Conservation (phyloP, 2,888 invertebrate species). For the Chloromyia formosa region DNA sequence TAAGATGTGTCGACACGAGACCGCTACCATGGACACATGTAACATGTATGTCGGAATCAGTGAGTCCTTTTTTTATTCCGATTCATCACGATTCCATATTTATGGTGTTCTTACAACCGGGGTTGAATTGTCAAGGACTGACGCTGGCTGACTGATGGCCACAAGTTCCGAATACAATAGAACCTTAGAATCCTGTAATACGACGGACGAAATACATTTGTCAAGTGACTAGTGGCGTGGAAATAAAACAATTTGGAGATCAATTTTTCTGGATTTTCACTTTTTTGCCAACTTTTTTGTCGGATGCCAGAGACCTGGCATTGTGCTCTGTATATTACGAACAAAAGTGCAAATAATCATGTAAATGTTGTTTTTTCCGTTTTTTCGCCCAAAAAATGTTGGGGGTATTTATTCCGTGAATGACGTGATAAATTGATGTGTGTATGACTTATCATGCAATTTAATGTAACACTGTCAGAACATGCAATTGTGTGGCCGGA, state of each 20-base stretch:
- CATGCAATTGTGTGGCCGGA: constrained; percentile 12
- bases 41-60: constrained; percentile 15
- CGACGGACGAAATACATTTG: constrained; percentile 45
- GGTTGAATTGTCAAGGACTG: neutral
- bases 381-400: constrained; percentile 12
- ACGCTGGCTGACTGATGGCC: constrained; percentile 45
- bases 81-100: constrained; percentile 45
- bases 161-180: constrained; percentile 40
- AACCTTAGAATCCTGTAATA: constrained; percentile 10
- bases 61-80: constrained; percentile 3
- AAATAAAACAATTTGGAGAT: constrained; percentile 50
- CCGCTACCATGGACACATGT: constrained; percentile 31
- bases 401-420: constrained; percentile 25
- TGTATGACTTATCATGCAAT: constrained; percentile 46
- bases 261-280: constrained; percentile 36
- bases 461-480: constrained; percentile 35
- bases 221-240: constrained; percentile 49
- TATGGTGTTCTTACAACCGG: constrained; percentile 42
- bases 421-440: constrained; percentile 47
- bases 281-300: constrained; percentile 9
- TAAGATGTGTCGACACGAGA: constrained; percentile 34
- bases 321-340: constrained; percentile 1
- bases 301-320: neutral
- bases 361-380: constrained; percentile 50
- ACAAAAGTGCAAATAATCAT: constrained; percentile 50